A percentile compares a stretch with the other conserved stretches of the same genome.
Evolutionary conservation across 2,888 invertebrate species (phyloP).

Genomic region (Odontocolon sp.): DNA sequence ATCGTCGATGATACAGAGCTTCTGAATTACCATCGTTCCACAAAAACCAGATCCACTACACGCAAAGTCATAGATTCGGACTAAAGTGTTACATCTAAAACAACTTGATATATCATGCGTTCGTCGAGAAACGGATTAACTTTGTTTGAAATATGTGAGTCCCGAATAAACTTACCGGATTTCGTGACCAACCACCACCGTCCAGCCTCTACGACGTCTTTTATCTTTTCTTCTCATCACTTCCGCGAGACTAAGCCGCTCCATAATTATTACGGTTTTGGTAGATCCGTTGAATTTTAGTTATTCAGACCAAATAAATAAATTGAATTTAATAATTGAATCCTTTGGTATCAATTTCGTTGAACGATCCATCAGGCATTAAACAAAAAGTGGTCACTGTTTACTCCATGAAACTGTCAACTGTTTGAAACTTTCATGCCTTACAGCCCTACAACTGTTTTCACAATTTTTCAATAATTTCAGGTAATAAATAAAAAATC

Average conservation of each 20-base stretch:
- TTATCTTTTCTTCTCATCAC: constrained; percentile 76
- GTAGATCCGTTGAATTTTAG: background rate
- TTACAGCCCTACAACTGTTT: too few relatives aligned
- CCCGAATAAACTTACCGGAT: constrained; percentile 83
- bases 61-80: background rate
- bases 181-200: constrained; percentile 88
- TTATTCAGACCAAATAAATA: background rate
- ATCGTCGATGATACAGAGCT: constrained; percentile 21
- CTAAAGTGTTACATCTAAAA: background rate
- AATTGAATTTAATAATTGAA: background rate
- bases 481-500: background rate
- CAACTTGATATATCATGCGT: background rate
- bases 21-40: constrained; percentile 46
- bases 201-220: constrained; percentile 87
- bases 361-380: background rate
- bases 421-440: background rate
- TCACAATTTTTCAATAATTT: background rate
- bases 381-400: too few relatives aligned
- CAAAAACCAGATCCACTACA: background rate
- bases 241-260: constrained; percentile 76
- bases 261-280: too few relatives aligned
- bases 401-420: background rate
- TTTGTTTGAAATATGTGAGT: constrained; percentile 6
- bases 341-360: background rate
- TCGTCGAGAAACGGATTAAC: background rate